Conservation (phyloP, 2,113 vertebrate genomes). For the Hyperopisus bebe region DNA sequence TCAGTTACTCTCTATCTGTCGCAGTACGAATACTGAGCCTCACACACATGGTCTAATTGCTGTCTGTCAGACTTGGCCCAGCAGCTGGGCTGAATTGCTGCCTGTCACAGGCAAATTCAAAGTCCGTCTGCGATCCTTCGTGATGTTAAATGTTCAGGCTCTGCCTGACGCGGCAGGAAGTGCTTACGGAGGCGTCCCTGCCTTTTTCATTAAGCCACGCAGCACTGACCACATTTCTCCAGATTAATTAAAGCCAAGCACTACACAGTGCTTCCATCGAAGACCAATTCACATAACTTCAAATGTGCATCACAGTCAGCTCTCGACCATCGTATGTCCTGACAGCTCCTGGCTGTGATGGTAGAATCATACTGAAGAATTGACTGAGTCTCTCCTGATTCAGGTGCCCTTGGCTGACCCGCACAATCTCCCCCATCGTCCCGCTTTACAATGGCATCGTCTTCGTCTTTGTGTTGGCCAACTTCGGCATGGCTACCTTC, state of each 20-base stretch:
- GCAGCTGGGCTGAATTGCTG: background rate
- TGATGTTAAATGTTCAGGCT: background rate
- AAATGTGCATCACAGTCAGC: background rate
- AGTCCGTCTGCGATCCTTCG: background rate
- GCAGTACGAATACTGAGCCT: background rate
- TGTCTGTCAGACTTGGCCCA: background rate
- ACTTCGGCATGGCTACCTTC: conserved; percentile 99
- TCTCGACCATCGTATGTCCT: background rate
- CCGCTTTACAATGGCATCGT: conserved; percentile 97
- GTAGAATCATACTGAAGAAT: background rate
- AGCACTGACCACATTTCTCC: background rate
- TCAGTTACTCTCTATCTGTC: background rate
- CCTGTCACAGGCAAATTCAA: background rate
- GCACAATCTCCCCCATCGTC: conserved; percentile 82
- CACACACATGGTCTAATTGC: background rate
- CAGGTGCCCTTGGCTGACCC: conserved; percentile 95
- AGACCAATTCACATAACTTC: background rate
- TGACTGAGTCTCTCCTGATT: conserved; percentile 12
- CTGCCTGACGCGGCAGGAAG: background rate
- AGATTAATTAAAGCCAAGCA: background rate
- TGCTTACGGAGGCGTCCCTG: background rate
- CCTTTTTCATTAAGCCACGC: background rate
- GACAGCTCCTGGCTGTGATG: background rate
- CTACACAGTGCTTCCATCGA: background rate
- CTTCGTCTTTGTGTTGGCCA: conserved; percentile 97